phyloP scores from a whole-genome alignment of 2,888 invertebrate genomes.

The Hetaerina titia region DNA sequence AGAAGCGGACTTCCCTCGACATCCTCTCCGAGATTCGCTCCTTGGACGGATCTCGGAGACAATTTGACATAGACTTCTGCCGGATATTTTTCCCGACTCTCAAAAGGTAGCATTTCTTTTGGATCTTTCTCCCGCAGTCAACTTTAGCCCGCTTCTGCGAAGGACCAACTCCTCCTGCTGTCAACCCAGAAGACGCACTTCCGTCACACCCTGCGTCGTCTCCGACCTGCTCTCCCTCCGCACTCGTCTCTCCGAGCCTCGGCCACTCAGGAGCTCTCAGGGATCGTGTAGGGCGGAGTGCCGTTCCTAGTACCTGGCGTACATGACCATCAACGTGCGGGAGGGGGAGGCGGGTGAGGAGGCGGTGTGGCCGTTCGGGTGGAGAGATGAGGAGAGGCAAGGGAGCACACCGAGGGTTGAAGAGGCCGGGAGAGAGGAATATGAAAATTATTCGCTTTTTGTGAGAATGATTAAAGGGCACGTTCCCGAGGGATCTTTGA shows the following conservation, averaged over 20 bases:
- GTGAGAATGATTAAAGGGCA: not conserved
- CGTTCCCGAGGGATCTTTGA: not conserved
- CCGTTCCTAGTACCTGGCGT: conserved; percentile 30
- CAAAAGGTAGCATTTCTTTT: not conserved
- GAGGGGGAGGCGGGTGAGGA: not conserved
- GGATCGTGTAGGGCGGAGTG: conserved; percentile 41
- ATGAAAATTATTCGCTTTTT: not conserved
- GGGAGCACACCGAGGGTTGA: not conserved
- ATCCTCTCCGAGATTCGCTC: not conserved
- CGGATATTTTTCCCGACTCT: not conserved
- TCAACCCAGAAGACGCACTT: not conserved
- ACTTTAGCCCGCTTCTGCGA: not conserved
- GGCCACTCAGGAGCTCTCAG: not conserved
- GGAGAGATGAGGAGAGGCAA: not conserved
- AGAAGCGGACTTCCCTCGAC: no score
- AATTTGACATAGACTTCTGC: not conserved
- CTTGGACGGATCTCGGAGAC: not conserved
- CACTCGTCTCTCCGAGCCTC: not conserved
- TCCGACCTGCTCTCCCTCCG: not conserved
- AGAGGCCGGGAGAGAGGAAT: not conserved
- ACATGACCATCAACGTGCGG: not conserved
- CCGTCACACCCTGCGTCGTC: not conserved
- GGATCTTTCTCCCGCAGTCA: not conserved
- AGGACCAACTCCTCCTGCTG: not conserved
- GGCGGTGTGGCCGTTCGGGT: not conserved